A percentile compares a stretch with the other conserved stretches of the same genome.
These are phyloP conservation scores for Athene cunicularia DNA, from an alignment of 2,113 vertebrate species.

Conservation along the genomic window DNA sequence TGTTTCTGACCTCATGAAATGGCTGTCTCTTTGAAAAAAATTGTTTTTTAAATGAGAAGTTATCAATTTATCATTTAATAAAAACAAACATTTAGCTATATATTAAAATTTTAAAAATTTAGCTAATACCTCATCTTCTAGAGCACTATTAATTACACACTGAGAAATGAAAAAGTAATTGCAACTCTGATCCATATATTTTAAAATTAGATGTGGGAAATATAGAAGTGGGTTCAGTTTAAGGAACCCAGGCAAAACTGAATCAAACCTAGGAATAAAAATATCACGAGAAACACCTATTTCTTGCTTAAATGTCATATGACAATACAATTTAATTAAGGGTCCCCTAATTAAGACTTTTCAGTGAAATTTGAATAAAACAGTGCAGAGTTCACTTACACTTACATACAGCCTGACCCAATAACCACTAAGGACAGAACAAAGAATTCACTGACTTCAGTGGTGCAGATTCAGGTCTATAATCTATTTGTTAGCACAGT, in stretches of 20 bases:
- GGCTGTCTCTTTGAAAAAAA: not conserved
- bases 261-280: not conserved
- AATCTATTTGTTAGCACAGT: not conserved
- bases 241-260: not conserved
- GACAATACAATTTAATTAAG: not conserved
- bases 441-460: not conserved
- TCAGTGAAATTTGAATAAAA: not conserved
- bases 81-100: not conserved
- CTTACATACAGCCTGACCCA: not conserved
- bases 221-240: not conserved
- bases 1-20: not conserved
- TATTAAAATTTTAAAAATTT: not conserved
- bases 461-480: not conserved
- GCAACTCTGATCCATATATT: not conserved
- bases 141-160: not conserved
- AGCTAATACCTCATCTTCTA: not conserved
- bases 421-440: not conserved
- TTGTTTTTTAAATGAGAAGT: not conserved
- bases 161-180: not conserved
- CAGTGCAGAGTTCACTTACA: not conserved
- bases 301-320: not conserved
- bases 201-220: not conserved
- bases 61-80: not conserved
- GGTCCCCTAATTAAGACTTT: not conserved
- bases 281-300: not conserved